These are phyloP conservation scores for Gobiocypris rarus DNA, from an alignment of 2,113 vertebrate species.

Conservation along the genomic window DNA sequence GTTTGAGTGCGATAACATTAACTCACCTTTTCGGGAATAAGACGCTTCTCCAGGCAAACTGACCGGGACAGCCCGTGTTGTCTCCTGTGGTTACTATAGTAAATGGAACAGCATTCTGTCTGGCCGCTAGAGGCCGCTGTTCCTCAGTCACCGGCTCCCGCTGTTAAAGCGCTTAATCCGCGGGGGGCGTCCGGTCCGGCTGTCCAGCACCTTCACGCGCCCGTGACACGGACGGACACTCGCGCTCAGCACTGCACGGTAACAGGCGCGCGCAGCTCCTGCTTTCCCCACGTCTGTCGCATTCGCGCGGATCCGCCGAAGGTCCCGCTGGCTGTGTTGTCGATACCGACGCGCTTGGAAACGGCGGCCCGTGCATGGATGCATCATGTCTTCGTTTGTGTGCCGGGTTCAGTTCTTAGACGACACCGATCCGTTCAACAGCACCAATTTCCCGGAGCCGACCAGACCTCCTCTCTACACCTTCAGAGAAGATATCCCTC, in stretches of 20 bases:
- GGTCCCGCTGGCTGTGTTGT: conserved; percentile 15
- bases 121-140: background rate
- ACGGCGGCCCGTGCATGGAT: conserved; percentile 41
- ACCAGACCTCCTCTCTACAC: conserved; percentile 87
- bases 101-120: background rate
- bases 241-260: background rate
- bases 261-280: background rate
- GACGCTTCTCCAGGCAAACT: too few relatives aligned
- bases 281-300: background rate
- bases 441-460: conserved; percentile 93
- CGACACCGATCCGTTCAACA: conserved; percentile 95
- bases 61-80: background rate
- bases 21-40: too few relatives aligned
- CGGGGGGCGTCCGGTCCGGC: conserved; percentile 14
- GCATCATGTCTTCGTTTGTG: conserved; percentile 87
- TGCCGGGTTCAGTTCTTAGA: conserved; percentile 95
- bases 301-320: background rate
- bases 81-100: background rate
- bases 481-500: conserved; percentile 88
- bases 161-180: background rate
- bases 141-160: background rate
- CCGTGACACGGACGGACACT: conserved; percentile 32
- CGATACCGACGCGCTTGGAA: conserved; percentile 19
- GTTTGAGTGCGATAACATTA: too few relatives aligned
- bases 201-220: background rate